These are phyloP conservation scores for Quiscalus mexicanus DNA, from an alignment of 2,113 vertebrate genomes.

Conservation along the genomic window DNA sequence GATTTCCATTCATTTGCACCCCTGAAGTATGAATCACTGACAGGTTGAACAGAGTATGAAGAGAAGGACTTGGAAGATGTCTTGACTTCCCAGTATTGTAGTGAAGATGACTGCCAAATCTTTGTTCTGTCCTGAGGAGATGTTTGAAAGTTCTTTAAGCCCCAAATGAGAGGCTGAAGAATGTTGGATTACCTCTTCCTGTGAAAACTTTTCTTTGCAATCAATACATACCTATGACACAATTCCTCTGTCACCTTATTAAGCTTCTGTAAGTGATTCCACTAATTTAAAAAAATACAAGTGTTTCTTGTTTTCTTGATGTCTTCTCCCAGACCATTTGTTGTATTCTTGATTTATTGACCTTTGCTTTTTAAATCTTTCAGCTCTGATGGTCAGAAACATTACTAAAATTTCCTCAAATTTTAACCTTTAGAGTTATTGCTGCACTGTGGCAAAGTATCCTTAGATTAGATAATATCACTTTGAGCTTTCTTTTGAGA, in stretches of 20 bases:
- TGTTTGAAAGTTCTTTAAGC: background rate
- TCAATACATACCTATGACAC: background rate
- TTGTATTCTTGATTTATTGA: background rate
- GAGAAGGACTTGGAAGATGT: background rate
- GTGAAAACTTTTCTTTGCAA: background rate
- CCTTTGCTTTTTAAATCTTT: background rate
- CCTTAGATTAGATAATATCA: background rate
- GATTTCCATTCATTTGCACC: background rate
- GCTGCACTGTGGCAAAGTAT: background rate
- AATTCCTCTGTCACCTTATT: background rate
- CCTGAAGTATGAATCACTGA: background rate
- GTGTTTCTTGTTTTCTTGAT: background rate
- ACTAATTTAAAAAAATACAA: background rate
- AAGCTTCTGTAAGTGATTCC: background rate
- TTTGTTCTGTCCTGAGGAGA: background rate
- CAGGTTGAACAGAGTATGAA: background rate
- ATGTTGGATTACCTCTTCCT: background rate
- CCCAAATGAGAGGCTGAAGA: background rate
- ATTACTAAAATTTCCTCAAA: background rate
- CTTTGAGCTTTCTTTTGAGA: conserved; percentile 13
- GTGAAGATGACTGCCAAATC: background rate
- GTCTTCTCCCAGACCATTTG: background rate
- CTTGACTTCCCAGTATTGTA: background rate
- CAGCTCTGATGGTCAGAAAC: background rate
- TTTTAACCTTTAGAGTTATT: background rate